These are phyloP conservation scores for Poliocrania exsul DNA, from an alignment of 2,797 vertebrate genomes.

Conservation along the genomic window DNA sequence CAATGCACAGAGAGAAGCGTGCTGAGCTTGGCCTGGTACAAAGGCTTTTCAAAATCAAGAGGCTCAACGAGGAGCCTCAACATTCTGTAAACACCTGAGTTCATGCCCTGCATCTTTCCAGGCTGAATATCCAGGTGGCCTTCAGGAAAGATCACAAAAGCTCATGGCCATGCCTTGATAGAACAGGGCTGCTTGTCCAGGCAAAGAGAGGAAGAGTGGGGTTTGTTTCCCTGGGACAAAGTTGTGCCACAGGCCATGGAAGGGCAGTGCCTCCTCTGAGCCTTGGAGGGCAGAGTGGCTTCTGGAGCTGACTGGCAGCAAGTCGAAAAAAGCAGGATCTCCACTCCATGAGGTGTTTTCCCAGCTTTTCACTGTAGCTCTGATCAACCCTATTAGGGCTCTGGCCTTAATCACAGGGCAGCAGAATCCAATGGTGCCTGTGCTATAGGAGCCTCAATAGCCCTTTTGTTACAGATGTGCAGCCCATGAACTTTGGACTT, in stretches of 20 bases:
- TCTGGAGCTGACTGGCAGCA: not conserved
- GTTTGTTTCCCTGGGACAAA: not conserved
- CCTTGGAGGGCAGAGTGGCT: rapidly evolving
- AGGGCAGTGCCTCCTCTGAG: rapidly evolving
- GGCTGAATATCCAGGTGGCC: not conserved
- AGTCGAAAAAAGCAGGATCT: not conserved
- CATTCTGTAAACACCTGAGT: not conserved
- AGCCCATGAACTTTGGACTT: not conserved
- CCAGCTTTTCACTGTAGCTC: not conserved
- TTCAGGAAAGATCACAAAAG: rapidly evolving
- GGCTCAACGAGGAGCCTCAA: not conserved
- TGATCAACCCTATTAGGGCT: rapidly evolving
- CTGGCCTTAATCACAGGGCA: not conserved
- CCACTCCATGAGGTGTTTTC: rapidly evolving
- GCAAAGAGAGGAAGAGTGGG: rapidly evolving
- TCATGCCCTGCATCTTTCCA: not conserved
- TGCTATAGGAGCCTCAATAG: rapidly evolving
- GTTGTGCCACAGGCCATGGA: rapidly evolving
- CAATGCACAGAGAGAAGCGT: rapidly evolving
- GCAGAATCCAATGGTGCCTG: rapidly evolving
- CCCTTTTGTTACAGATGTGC: not conserved
- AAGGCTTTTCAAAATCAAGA: not conserved
- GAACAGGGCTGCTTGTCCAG: not conserved
- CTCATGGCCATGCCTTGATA: rapidly evolving
- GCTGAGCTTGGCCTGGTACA: not conserved